Evolutionary conservation across 30 jellyfish, hydroid and myxozoan species (phyloP), one percentile per base, ranked within the genome.

Genomic region (Catostylus mosaicus): DNA sequence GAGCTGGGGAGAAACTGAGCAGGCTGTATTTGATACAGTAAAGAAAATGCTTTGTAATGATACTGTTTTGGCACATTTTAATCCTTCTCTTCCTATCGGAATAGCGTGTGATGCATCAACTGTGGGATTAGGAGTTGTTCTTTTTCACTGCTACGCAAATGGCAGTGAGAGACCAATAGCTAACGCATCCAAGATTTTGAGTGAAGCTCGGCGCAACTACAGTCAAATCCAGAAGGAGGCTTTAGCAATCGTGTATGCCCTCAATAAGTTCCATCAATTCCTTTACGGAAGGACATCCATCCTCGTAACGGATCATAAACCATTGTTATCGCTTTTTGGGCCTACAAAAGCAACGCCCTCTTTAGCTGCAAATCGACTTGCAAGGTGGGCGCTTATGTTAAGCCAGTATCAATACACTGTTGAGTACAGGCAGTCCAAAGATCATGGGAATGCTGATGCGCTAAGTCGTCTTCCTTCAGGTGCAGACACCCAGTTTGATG

Each of bases 211-310:
- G 52, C 14, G 59, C 35, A 33, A 40, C 88, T 80, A 80, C 89
- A 64, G 75, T 34, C 90, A 80, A 65, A 61, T 77, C 87, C 89
- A 77, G 26, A 75, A 75, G 70, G 83, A 75, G 33, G 87, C 87
- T 22, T 32, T 78, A 3, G 86, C 89, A n/a, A 63, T 62, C 43
- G 29, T 78, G 16, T 78, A 30, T 46, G 88, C 79, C 23, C 43
- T 78, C 22, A 33, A 29, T 6, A 78, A 78, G 45, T 64, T 59
- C 36, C 56, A 67, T 61, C 89, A 78, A 37, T 78, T 3, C 89
- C 8, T 78, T 14, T 62, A 63, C 88, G 87, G 89, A 60, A 36
- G 89, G 18, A 59, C 29, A 30, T 60, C 33, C 86, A 78, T 78
- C 7, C 72, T 78, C 24, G 89, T 62, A 3, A 62, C 88, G 30